These are phyloP conservation scores for Bombus soroeensis DNA, from an alignment of 1,140 invertebrate species.

Conservation along the genomic window DNA sequence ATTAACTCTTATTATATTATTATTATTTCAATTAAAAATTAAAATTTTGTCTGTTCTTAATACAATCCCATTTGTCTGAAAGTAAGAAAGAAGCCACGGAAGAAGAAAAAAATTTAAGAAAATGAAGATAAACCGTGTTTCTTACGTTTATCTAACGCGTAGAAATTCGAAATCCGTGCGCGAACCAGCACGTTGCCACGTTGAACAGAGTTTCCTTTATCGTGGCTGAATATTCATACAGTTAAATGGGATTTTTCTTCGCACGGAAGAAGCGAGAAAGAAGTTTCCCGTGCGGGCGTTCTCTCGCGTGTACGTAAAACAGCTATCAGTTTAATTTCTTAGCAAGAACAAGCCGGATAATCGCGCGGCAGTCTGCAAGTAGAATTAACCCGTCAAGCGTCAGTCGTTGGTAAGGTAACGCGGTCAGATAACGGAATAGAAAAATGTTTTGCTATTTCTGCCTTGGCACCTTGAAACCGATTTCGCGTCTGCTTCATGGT, in stretches of 20 bases:
- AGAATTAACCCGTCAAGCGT: slow-evolving; percentile 63
- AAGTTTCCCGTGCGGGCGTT: not conserved
- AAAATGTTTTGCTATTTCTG: slow-evolving; percentile 48
- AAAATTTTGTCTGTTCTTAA: no score
- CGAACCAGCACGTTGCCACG: not conserved
- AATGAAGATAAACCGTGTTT: not conserved
- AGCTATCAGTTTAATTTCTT: slow-evolving; percentile 26
- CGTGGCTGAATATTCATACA: slow-evolving; percentile 65
- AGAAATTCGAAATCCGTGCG: not conserved
- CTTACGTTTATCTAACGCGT: not conserved
- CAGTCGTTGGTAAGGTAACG: slow-evolving; percentile 36
- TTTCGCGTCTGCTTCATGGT: not conserved
- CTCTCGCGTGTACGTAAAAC: slow-evolving; percentile 23
- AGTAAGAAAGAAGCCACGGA: no score
- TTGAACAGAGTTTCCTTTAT: slow-evolving; percentile 53
- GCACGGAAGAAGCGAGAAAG: slow-evolving; percentile 3
- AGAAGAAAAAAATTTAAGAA: not conserved
- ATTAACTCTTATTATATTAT: no score
- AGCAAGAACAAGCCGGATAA: slow-evolving; percentile 34
- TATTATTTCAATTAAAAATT: not conserved
- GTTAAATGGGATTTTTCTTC: slow-evolving; percentile 57
- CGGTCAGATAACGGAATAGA: slow-evolving; percentile 43
- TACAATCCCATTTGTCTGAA: no score
- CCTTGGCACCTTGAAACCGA: not conserved
- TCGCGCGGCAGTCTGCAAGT: slow-evolving; percentile 33